A percentile compares a stretch with the other conserved stretches of the same genome.
These are phyloP conservation scores for Pelodytes ibericus DNA, from an alignment of 2,797 vertebrate species.

Conservation along the genomic window DNA sequence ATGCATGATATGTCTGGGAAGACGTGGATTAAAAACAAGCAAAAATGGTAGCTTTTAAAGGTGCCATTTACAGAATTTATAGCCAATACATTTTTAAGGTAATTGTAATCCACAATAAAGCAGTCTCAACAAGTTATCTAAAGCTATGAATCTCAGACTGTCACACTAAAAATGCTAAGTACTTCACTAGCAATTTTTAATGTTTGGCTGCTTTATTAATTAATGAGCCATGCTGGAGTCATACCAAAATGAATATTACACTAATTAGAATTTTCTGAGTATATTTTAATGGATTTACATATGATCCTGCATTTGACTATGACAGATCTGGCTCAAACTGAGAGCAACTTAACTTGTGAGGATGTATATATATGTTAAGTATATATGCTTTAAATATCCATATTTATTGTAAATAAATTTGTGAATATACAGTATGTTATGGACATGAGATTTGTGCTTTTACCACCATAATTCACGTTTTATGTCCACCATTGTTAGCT, in stretches of 20 bases:
- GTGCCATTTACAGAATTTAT: not conserved
- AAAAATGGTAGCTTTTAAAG: not conserved
- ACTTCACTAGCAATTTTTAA: conserved; percentile 6
- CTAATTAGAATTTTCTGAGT: conserved; percentile 16
- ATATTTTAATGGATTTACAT: conserved; percentile 30
- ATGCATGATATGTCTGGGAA: not conserved
- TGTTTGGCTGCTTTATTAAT: conserved; percentile 25
- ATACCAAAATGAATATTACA: conserved; percentile 25
- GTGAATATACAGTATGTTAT: too few species aligned
- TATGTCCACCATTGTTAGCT: too few species aligned
- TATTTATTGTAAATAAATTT: too few species aligned
- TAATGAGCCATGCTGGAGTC: conserved; percentile 29
- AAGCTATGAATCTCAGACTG: not conserved
- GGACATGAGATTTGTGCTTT: too few species aligned
- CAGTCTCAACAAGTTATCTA: not conserved
- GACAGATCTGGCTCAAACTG: too few species aligned
- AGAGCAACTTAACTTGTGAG: too few species aligned
- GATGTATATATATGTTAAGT: too few species aligned
- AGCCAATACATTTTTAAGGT: not conserved
- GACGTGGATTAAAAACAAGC: not conserved
- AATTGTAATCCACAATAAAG: not conserved
- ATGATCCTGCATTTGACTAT: conserved; percentile 1
- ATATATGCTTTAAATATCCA: too few species aligned
- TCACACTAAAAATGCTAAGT: not conserved
- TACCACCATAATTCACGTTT: too few species aligned